Base-by-base conservation (phyloP, 2,888 invertebrate species). In the Operophtera brumata region DNA sequence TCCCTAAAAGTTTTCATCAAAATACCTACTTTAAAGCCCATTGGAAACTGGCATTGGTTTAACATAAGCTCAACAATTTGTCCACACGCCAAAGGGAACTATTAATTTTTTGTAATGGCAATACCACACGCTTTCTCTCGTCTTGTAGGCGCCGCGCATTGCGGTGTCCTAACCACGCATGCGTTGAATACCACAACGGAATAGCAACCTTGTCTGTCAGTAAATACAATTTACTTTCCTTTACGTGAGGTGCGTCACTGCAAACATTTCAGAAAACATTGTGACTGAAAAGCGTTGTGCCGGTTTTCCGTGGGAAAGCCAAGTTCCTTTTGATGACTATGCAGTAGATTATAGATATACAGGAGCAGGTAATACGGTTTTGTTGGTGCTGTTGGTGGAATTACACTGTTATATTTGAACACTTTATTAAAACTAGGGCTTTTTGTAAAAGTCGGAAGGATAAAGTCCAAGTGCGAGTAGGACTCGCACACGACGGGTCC, bases 141-240 rank as follows among this genome's bases (percentile, higher is more conserved):
- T 80, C 88, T 80, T 64, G 58, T 63, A 77, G 89, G 86, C 89
- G 89, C 86, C 89, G 88, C 89, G 89, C 89, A 89, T 85, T 89
- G 89, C 89, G 89, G 89, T 86, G 84, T 62, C 70, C 51, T 37
- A 48, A 81, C 70, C 77, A 84, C 89, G 89, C 89, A 88, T 89
- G 89, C 88, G 89, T 84, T 32, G 52, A 52, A 60, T 52, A 59
- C 65, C 73, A 73, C 62, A 51, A 62, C 37, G 46, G 14, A 47
- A 57, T 56, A 54, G 14, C 57, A 50, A 48, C 56, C 48, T 47
- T 57, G 52, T 40, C 4, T 0, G 1, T 37, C 20, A 28, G 36
- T 1, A 42, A 13, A 56, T 52, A 61, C 56, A 49, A 57, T 47
- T 52, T 46, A 54, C 41, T 58, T 59, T 50, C 10, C 7, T 14